phyloP scores from a whole-genome alignment of 2,888 invertebrate genomes.

The Meiosimyza decipiens region DNA sequence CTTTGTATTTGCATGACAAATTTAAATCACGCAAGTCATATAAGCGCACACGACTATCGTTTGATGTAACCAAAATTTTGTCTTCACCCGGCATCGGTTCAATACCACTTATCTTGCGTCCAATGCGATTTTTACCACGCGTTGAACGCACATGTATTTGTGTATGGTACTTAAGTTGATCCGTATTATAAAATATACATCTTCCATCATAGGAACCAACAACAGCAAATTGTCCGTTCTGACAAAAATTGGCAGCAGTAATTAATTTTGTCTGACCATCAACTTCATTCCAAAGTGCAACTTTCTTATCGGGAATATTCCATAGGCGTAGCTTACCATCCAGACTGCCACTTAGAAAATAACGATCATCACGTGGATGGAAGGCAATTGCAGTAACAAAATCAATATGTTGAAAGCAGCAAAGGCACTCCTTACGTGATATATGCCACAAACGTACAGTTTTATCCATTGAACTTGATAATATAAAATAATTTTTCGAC shows the following conservation, averaged over 20 bases:
- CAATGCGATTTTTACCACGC: constrained; percentile 94
- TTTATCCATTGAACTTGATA: constrained; percentile 99
- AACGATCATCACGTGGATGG: constrained; percentile 89
- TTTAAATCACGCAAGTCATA: constrained; percentile 96
- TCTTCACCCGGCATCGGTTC: constrained; percentile 96
- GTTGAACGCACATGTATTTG: constrained; percentile 96
- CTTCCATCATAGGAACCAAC: constrained; percentile 98
- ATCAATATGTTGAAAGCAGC: constrained; percentile 99
- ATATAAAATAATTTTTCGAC: constrained; percentile 98
- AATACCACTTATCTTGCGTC: constrained; percentile 96
- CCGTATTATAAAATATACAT: constrained; percentile 98
- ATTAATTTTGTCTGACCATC: constrained; percentile 94
- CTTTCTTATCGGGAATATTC: constrained; percentile 99
- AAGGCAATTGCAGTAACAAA: constrained; percentile 99
- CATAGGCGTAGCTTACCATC: constrained; percentile 98
- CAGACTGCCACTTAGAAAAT: constrained; percentile 96
- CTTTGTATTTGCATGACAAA: constrained; percentile 95
- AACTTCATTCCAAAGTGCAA: constrained; percentile 97
- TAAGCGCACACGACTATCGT: constrained; percentile 94
- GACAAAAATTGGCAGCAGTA: constrained; percentile 97
- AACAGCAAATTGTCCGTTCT: constrained; percentile 97
- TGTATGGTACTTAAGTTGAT: constrained; percentile 97
- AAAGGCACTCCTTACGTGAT: constrained; percentile 95
- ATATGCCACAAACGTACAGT: constrained; percentile 98
- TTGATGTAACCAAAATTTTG: constrained; percentile 96